Conservation (phyloP, 2,888 invertebrate genomes). For the Chorisops tibialis region DNA sequence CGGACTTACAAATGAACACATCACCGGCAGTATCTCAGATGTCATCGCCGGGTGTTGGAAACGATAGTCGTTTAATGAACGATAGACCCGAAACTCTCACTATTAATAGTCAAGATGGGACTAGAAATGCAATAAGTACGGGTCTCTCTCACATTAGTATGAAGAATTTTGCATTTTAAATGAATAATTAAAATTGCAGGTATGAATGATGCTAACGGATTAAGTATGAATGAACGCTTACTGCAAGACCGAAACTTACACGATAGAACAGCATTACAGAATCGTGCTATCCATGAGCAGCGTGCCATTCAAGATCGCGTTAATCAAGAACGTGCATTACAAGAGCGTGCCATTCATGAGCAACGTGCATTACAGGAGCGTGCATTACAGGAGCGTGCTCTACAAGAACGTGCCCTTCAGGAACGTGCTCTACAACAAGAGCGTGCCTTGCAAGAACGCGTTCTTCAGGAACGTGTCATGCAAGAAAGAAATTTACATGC, state of each 20-base stretch:
- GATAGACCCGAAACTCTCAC: constrained; percentile 24
- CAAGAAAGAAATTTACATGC: constrained; percentile 37
- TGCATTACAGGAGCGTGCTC: constrained; percentile 34
- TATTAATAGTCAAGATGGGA: constrained; percentile 35
- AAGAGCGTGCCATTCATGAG: constrained; percentile 32
- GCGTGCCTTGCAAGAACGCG: constrained; percentile 30
- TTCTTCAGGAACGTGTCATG: constrained; percentile 30
- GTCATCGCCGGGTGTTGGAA: constrained; percentile 35
- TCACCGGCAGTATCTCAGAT: constrained; percentile 39
- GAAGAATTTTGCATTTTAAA: background rate
- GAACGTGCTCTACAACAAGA: constrained; percentile 32
- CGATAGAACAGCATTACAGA: constrained; percentile 27
- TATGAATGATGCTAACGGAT: constrained; percentile 34
- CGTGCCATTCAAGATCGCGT: constrained; percentile 35
- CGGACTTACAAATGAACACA: constrained; percentile 38
- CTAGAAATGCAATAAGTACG: constrained; percentile 36
- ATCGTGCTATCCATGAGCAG: constrained; percentile 36
- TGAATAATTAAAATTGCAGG: constrained; percentile 21
- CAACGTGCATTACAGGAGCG: constrained; percentile 35
- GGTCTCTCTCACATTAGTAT: background rate
- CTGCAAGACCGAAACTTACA: constrained; percentile 37
- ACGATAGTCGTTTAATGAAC: constrained; percentile 33
- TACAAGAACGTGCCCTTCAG: constrained; percentile 36
- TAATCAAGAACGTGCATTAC: constrained; percentile 36
- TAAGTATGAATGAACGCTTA: constrained; percentile 36